Percentiles rank a stretch among this genome's conserved stretches.
phyloP scores from a whole-genome alignment of 2,113 vertebrate species.

The Stomatorhinus ivindoensis region DNA sequence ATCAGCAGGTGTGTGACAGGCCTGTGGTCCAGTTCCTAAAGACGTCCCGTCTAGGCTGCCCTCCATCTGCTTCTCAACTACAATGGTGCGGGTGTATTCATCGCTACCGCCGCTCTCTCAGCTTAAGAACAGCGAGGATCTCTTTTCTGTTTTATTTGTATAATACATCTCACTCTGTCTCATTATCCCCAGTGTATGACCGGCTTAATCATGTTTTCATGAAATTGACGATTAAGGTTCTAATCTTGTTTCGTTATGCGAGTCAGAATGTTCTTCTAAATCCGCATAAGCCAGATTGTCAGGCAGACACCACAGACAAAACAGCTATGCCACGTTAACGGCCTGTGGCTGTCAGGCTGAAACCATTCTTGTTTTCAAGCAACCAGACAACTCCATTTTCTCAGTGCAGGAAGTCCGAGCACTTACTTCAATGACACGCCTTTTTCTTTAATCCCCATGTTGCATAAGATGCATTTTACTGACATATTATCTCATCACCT shows the following conservation, averaged over 20 bases:
- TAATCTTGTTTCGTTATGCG: slow-evolving; percentile 18
- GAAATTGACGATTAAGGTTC: slow-evolving; percentile 16
- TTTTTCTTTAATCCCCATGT: background rate
- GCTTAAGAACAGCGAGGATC: background rate
- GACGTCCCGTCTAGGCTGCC: background rate
- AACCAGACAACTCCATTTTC: background rate
- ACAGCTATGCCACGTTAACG: background rate
- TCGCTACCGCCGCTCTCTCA: background rate
- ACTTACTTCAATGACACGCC: background rate
- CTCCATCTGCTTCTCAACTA: background rate
- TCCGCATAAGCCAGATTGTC: slow-evolving; percentile 7
- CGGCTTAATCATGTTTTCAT: slow-evolving; percentile 16
- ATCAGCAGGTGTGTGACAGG: background rate
- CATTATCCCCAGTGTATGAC: background rate
- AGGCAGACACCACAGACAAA: background rate
- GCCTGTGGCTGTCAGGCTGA: background rate
- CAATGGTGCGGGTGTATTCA: background rate
- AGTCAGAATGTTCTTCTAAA: slow-evolving; percentile 12
- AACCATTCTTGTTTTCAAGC: background rate
- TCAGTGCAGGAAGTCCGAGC: background rate
- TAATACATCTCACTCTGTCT: background rate
- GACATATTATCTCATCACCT: background rate
- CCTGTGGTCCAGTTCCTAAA: background rate
- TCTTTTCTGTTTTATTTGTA: background rate
- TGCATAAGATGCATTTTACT: background rate